A percentile compares a stretch with the other conserved stretches of the same genome.
Evolutionary conservation across 2,888 invertebrate species (phyloP).

Genomic region (Andrena bucephala): DNA sequence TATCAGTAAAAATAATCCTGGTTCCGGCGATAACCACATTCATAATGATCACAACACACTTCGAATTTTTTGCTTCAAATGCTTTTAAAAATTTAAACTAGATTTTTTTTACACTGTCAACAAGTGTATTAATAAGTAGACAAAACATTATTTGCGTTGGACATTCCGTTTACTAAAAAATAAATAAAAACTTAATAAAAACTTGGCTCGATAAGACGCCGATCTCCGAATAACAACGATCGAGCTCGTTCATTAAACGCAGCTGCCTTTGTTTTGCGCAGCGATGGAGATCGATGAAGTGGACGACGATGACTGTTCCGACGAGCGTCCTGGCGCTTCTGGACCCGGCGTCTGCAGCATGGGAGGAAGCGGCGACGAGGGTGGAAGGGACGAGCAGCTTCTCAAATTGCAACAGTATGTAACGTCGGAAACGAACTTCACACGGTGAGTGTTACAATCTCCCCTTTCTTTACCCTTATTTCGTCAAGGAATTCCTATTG

Average conservation of each 20-base stretch:
- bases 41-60: too few species aligned
- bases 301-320: conserved; percentile 65
- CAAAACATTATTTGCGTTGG: too few species aligned
- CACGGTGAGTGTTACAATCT: conserved; percentile 75
- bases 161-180: too few species aligned
- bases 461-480: not conserved
- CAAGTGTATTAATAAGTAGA: too few species aligned
- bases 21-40: too few species aligned
- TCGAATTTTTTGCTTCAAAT: too few species aligned
- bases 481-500: not conserved
- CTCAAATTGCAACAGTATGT: conserved; percentile 76
- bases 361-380: conserved; percentile 70
- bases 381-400: conserved; percentile 73
- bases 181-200: not conserved
- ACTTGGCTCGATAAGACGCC: not conserved
- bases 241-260: not conserved
- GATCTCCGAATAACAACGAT: not conserved
- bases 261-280: conserved; percentile 55
- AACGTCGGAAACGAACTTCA: conserved; percentile 72
- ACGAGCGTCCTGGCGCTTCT: conserved; percentile 45
- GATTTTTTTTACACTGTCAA: too few species aligned
- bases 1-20: too few species aligned
- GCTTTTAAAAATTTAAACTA: too few species aligned
- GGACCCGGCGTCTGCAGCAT: conserved; percentile 49
- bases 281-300: conserved; percentile 77